Conservation (phyloP, 30 jellyfish, hydroid and myxozoan genomes). For the Pseudorhiza aurosa region DNA sequence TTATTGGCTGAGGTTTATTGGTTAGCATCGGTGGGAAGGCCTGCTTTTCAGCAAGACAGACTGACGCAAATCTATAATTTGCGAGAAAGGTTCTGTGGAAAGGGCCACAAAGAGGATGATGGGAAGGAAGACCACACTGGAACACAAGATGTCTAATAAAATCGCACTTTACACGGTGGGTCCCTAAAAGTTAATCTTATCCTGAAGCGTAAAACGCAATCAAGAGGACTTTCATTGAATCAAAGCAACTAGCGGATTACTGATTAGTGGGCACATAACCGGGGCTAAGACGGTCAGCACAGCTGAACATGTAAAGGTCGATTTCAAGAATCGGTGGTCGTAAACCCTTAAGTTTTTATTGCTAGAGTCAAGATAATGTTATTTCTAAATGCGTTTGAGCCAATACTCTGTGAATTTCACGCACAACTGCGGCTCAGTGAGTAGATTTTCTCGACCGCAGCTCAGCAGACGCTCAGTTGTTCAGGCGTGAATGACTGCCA, state of each 20-base stretch:
- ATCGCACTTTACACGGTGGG: background rate
- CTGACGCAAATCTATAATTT: too few relatives aligned
- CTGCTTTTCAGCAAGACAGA: background rate
- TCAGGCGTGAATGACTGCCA: too few relatives aligned
- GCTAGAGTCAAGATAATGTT: background rate
- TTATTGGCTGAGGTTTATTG: background rate
- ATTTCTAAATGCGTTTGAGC: background rate
- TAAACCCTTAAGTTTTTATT: background rate
- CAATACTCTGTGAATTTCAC: too few relatives aligned
- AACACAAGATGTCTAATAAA: background rate
- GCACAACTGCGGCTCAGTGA: too few relatives aligned
- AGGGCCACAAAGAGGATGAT: background rate
- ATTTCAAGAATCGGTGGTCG: background rate
- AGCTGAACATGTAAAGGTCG: constrained; percentile 7
- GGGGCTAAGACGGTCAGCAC: constrained; percentile 17
- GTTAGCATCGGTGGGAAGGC: background rate
- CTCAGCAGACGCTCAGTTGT: too few relatives aligned
- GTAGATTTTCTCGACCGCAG: too few relatives aligned
- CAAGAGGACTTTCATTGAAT: background rate
- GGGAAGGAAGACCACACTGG: background rate
- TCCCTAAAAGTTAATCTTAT: background rate
- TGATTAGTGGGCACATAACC: constrained; percentile 8
- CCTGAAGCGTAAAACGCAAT: background rate
- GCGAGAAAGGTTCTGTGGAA: too few relatives aligned
- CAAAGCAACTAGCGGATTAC: constrained; percentile 1